Base-by-base conservation (phyloP, 2,888 invertebrate species). In the Leptinotarsa haldemani region DNA sequence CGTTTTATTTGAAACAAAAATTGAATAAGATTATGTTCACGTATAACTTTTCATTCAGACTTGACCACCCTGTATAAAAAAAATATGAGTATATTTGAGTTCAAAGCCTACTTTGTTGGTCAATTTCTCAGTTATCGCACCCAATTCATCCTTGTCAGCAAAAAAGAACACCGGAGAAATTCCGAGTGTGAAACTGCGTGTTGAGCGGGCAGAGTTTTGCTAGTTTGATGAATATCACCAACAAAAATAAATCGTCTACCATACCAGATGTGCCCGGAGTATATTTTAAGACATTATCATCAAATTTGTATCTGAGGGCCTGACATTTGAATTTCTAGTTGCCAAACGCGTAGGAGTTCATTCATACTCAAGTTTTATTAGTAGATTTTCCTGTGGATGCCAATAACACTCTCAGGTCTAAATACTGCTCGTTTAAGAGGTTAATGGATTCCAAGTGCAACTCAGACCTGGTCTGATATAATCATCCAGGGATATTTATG, bases 361-460 rank as follows among this genome's bases (percentile, higher is more conserved):
- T 74, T 74, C 74, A 74, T 74, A 69, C 71, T 53, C 74, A 72
- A 40, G 70, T 81, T 79, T 80, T 79, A 76, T 78, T 74, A 65
- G 78, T 69, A 53, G 67, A 70, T 77, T 79, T 76, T 79, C 80
- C 75, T 78, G 76, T 77, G 77, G 78, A 76, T 81, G 82, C 80
- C 81, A 81, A 78, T 79, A 75, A 75, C 61, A 40, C 61, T 66
- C 64, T 67, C 65, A 71, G 68, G 68, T 61, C 25, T 56, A 15
- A 22, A 22, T 22, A 22, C 56, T 56, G 56, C 56, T 15, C 16
- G 52, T 52, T 52, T 52, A 52, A 18, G 20, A 56, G 22, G 56
- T 56, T 56, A 56, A 56, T 56, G 18, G 22, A 56, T 52, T 40
- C 40, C 40, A 40, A 40, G 40, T 40, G 9, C 40, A 40, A 40